Evolutionary conservation across 53 echinoderm and acorn worm species (phyloP).

Genomic region (Echinometra lucunter): DNA sequence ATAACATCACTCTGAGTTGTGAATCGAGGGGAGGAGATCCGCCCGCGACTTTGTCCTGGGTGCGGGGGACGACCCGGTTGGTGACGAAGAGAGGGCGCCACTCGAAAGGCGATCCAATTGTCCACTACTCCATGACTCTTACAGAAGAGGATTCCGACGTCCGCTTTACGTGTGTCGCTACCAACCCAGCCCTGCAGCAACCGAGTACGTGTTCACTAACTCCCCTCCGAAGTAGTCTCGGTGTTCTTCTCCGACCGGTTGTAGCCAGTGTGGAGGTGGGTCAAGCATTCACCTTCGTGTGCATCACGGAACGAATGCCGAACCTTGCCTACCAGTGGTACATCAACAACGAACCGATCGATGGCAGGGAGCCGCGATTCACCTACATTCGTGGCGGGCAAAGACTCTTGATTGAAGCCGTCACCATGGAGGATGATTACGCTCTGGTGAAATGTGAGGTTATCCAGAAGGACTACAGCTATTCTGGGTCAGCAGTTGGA

Average conservation of each 20-base stretch:
- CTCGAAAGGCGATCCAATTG: slow-evolving; percentile 53
- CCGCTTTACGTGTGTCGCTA: slow-evolving; percentile 82
- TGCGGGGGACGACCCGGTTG: slow-evolving; percentile 73
- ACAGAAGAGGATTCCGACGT: slow-evolving; percentile 78
- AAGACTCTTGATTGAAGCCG: slow-evolving; percentile 74
- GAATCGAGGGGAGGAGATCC: slow-evolving; percentile 92
- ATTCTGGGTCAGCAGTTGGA: slow-evolving; percentile 72
- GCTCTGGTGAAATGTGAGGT: slow-evolving; percentile 81
- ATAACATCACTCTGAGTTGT: slow-evolving; percentile 86
- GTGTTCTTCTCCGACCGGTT: slow-evolving; percentile 75
- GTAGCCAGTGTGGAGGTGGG: slow-evolving; percentile 76
- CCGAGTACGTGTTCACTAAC: slow-evolving; percentile 84
- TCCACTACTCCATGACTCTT: slow-evolving; percentile 71
- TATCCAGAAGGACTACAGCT: slow-evolving; percentile 69
- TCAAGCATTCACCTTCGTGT: slow-evolving; percentile 71
- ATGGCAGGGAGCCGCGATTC: slow-evolving; percentile 64
- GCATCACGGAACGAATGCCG: slow-evolving; percentile 83
- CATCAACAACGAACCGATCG: slow-evolving; percentile 77
- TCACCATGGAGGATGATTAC: slow-evolving; percentile 75
- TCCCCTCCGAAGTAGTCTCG: slow-evolving; percentile 82
- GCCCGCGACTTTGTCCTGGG: slow-evolving; percentile 85
- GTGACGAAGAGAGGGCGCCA: slow-evolving; percentile 63
- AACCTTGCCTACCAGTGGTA: slow-evolving; percentile 78
- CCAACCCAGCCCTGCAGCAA: slow-evolving; percentile 78
- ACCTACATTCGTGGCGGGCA: slow-evolving; percentile 71